A percentile compares a stretch with the other conserved stretches of the same genome.
phyloP scores from a whole-genome alignment of 2,797 vertebrate species.

The Sebastes taczanowskii region DNA sequence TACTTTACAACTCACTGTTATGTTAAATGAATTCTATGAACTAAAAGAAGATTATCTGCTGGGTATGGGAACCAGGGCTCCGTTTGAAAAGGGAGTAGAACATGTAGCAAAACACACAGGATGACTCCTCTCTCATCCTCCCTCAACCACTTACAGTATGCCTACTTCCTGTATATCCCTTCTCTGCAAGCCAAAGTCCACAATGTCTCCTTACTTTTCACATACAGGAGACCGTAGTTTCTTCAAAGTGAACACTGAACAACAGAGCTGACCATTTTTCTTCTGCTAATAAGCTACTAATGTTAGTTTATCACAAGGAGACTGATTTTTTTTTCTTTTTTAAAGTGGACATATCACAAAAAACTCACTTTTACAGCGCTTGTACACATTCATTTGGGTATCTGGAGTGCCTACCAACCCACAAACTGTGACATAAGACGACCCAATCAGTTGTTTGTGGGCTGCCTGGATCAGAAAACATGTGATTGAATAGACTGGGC shows the following conservation, averaged over 20 bases:
- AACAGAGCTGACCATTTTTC: slow-evolving; percentile 29
- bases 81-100: slow-evolving; percentile 41
- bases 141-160: slow-evolving; percentile 32
- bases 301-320: slow-evolving; percentile 16
- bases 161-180: slow-evolving; percentile 41
- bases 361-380: no score
- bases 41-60: background rate
- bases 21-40: background rate
- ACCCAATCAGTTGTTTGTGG: no score
- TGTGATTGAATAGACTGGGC: no score
- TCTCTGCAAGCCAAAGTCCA: slow-evolving; percentile 80
- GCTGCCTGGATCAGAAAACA: no score
- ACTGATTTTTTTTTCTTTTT: background rate
- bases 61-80: slow-evolving; percentile 38
- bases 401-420: no score
- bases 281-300: slow-evolving; percentile 46
- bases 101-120: slow-evolving; percentile 73
- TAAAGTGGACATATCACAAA: background rate
- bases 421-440: no score
- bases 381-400: no score
- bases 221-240: slow-evolving; percentile 29
- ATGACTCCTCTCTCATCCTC: slow-evolving; percentile 19
- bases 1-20: background rate
- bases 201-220: slow-evolving; percentile 63
- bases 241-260: slow-evolving; percentile 31